Conservation (phyloP, 2,113 vertebrate genomes). For the Egretta garzetta region DNA sequence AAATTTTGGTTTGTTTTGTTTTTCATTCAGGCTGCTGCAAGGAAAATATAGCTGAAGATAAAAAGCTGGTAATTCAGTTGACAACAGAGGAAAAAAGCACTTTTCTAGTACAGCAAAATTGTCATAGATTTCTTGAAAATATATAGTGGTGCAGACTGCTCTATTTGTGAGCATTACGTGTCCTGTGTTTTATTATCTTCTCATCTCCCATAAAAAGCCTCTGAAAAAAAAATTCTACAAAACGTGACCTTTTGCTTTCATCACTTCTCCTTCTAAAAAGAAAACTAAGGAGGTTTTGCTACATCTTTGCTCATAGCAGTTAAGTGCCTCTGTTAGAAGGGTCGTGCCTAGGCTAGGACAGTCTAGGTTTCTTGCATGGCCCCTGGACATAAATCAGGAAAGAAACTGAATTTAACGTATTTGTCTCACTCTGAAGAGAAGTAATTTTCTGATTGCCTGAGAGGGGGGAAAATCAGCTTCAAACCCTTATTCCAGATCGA, state of each 20-base stretch:
- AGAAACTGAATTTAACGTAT: too few relatives aligned
- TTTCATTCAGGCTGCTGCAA: not conserved
- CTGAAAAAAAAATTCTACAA: not conserved
- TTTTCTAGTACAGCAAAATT: not conserved
- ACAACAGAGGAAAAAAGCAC: not conserved
- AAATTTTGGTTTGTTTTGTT: not conserved
- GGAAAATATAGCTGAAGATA: not conserved
- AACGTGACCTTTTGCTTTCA: not conserved
- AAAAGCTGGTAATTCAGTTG: not conserved
- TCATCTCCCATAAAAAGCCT: not conserved
- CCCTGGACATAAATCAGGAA: not conserved
- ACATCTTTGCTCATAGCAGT: not conserved
- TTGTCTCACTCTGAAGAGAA: too few relatives aligned
- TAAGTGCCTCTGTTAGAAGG: not conserved
- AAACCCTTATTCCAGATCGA: not conserved
- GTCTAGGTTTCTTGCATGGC: not conserved
- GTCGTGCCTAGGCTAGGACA: not conserved
- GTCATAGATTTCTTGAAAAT: not conserved
- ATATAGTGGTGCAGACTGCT: not conserved
- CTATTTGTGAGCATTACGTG: not conserved
- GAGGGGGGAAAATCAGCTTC: not conserved
- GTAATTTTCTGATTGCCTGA: not conserved
- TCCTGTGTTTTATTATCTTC: not conserved
- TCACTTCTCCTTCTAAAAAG: not conserved
- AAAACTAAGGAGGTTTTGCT: not conserved